Base-by-base conservation (phyloP, 2,113 vertebrate genomes). In the Enhydra lutris region DNA sequence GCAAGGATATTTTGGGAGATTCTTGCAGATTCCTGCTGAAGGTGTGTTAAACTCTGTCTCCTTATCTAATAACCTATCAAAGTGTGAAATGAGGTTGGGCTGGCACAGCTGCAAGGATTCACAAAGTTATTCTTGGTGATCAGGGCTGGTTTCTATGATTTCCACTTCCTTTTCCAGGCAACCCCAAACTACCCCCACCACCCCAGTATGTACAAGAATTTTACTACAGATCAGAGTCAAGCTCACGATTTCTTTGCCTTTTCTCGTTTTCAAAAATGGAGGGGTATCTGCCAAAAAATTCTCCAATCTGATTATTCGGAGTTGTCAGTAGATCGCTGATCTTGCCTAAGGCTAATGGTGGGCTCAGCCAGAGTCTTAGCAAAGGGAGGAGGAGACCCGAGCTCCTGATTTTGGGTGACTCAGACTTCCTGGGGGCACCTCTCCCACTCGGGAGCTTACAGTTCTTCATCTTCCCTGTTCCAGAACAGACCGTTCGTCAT, bases 51-150 rank as follows among this genome's bases (percentile, higher is more conserved):
- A 78, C 63, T 78, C 65, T 88, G 14, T 94, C 80, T 97, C 63
- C 90, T 95, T 95, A 78, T 84, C 69, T 95, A 92, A 89, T 95
- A 95, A 67, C 57, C 91, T 97, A 96, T 97, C 93, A 95, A 5
- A 47, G 34, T 96, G 39, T 61, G 78, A 88, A 97, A 89, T 78
- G 88, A 80, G 57, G 14, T 81, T 80, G 57, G 84, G 36, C 29
- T 65, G 80, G 34, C 81, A 94, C 3, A 42, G 61, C 39, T 73
- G 36, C 86, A 81, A 52, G 0, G 17, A 87, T 94, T 95, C 45
- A 9, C 80, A 63, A 29, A 61, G 39, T 95, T 50, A 9, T 83
- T 89, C 50, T 80, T 93, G 86, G 39, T 67, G 76, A 39, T 36
- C 26, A 52, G 23, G 6, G 7, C 36, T 50, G 47, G 26, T 81